Evolutionary conservation across 2,888 invertebrate genomes (phyloP), one percentile per base, ranked within the genome.

Genomic region (Thelaira solivaga): DNA sequence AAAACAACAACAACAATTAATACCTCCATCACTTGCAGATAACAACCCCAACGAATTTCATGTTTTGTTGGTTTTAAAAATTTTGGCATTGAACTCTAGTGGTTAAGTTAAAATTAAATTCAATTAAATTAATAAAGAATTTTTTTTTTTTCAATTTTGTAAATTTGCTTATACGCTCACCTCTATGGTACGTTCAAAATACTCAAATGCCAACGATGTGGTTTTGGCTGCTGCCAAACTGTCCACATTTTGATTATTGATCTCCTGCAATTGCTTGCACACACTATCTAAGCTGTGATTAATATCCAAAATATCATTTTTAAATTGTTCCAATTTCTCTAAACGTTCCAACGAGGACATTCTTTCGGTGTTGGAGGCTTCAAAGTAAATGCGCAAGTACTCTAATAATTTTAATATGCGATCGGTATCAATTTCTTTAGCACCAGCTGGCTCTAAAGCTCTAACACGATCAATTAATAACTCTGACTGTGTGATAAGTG

Each of bases 171-270:
- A 36, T 83, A 67, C 79, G 88, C 89, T 89, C 89, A 95, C 94
- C 90, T 93, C 91, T 81, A 95, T 92, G 62, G 94, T 94, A 87
- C 92, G 92, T 89, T 95, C 94, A 86, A 95, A 94, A 83, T 93
- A 92, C 78, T 91, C 91, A 86, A 95, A 95, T 31, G 94, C 92
- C 81, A 92, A 89, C 5, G 93, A 93, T 47, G 93, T 93, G 62
- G 93, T 91, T 86, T 92, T 92, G 6, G 94, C 94, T 36, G 93
- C 92, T 6, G 92, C 90, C 81, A 94, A 89, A 81, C 94, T 94
- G 85, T 94, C 94, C 29, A 94, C 93, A 87, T 92, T 93, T 88
- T 93, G 92, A 67, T 92, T 93, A 83, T 92, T 91, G 81, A 93
- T 90, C 71, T 91, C 91, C 79, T 90, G 88, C 82, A 94, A 88